These are phyloP conservation scores for Acromyrmex heyeri DNA, from an alignment of 1,140 invertebrate genomes.

Conservation along the genomic window DNA sequence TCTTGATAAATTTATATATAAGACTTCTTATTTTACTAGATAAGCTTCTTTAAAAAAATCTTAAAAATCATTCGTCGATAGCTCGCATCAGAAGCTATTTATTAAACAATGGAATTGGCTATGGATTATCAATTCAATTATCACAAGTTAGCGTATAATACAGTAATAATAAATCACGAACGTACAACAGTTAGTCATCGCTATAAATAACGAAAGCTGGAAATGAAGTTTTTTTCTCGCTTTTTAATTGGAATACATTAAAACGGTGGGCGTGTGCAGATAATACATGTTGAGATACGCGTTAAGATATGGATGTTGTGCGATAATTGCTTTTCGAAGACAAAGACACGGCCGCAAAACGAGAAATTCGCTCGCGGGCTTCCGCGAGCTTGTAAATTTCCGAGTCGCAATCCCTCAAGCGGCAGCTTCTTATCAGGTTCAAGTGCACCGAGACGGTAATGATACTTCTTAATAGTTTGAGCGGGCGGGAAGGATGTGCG, in stretches of 20 bases:
- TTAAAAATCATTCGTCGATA: not conserved
- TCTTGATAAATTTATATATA: no score
- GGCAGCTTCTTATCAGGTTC: slow-evolving; percentile 40
- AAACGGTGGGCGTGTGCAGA: not conserved
- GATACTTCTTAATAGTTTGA: not conserved
- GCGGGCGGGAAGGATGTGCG: no score
- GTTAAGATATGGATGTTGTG: not conserved
- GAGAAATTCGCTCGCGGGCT: not conserved
- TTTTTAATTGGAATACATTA: slow-evolving; percentile 29
- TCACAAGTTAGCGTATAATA: not conserved
- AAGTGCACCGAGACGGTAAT: not conserved
- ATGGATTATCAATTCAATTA: not conserved
- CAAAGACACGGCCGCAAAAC: not conserved
- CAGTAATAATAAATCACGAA: not conserved
- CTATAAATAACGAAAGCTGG: slow-evolving; percentile 12
- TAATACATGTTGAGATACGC: slow-evolving; percentile 4
- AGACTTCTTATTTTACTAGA: no score
- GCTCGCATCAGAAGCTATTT: not conserved
- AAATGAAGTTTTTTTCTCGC: not conserved
- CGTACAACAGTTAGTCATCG: not conserved
- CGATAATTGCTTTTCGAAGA: not conserved
- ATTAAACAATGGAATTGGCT: not conserved
- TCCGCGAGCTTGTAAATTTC: slow-evolving; percentile 51
- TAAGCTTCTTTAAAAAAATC: not conserved
- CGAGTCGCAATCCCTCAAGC: not conserved